A percentile compares a stretch with the other conserved stretches of the same genome.
phyloP scores from a whole-genome alignment of 2,113 vertebrate species.

The Telmatochromis sp. region DNA sequence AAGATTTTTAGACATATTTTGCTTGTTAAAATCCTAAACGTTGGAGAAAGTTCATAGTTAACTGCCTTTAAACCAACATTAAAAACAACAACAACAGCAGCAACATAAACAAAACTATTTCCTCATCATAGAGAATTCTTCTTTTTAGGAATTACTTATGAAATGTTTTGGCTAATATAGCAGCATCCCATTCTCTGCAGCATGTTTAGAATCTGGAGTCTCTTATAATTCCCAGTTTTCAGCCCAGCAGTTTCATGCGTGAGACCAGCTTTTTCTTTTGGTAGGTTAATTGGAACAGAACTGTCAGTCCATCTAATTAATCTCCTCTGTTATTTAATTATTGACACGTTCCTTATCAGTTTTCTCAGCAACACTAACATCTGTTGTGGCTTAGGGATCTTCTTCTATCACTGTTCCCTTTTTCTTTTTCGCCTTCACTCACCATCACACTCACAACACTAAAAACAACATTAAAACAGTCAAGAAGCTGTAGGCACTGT shows the following conservation, averaged over 20 bases:
- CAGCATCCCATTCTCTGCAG: background rate
- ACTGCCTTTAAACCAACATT: background rate
- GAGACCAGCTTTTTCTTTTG: background rate
- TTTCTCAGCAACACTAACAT: background rate
- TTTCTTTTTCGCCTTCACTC: background rate
- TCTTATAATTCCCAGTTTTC: background rate
- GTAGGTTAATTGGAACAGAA: background rate
- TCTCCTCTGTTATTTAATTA: background rate
- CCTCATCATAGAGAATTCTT: background rate
- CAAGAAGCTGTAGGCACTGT: background rate
- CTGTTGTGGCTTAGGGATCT: background rate
- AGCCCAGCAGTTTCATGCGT: background rate
- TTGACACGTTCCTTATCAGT: background rate
- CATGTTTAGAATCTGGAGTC: background rate
- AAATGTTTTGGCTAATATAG: background rate
- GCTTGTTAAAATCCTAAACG: background rate
- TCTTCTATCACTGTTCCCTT: background rate
- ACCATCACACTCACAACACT: background rate
- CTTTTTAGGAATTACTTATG: background rate
- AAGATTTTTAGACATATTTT: background rate
- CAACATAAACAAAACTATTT: background rate
- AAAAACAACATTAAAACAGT: background rate
- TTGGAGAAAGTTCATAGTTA: background rate
- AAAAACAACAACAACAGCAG: background rate
- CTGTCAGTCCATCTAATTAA: background rate